phyloP scores from a whole-genome alignment of 2,888 invertebrate species.

The Xanthorhoe spadicearia region DNA sequence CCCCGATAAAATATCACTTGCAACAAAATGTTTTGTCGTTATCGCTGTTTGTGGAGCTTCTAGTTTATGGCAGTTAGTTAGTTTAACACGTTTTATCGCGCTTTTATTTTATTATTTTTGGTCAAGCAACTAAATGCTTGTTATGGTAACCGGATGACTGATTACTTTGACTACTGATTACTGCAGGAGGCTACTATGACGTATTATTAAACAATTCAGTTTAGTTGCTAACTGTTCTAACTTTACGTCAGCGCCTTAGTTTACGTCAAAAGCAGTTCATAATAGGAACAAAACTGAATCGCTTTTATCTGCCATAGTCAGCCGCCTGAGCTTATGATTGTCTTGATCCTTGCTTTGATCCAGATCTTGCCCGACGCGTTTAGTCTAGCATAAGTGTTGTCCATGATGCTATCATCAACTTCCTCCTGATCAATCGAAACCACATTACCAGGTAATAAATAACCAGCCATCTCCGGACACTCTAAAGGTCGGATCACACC shows the following conservation, averaged over 20 bases:
- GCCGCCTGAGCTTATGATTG: no score
- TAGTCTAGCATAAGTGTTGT: background rate
- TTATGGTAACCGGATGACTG: no score
- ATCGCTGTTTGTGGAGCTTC: constrained; percentile 34
- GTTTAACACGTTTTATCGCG: background rate
- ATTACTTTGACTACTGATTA: no score
- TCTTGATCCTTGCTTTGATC: no score
- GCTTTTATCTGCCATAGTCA: no score
- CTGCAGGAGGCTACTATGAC: no score
- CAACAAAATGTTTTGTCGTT: constrained; percentile 39
- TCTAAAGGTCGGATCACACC: constrained; percentile 43
- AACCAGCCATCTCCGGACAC: constrained; percentile 39
- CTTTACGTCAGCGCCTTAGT: no score
- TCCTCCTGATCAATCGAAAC: constrained; percentile 9
- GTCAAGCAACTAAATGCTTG: no score
- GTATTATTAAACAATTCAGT: no score
- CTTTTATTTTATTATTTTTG: background rate
- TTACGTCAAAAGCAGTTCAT: no score
- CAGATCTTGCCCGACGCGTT: background rate
- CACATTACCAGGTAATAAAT: constrained; percentile 26
- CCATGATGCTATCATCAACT: background rate
- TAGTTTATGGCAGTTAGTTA: background rate
- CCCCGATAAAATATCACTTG: constrained; percentile 45
- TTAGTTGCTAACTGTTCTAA: no score
- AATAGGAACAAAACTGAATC: no score